Percentiles rank a stretch among this genome's conserved stretches.
These are phyloP conservation scores for Timema cristinae DNA, from an alignment of 2,888 invertebrate genomes.

Conservation along the genomic window DNA sequence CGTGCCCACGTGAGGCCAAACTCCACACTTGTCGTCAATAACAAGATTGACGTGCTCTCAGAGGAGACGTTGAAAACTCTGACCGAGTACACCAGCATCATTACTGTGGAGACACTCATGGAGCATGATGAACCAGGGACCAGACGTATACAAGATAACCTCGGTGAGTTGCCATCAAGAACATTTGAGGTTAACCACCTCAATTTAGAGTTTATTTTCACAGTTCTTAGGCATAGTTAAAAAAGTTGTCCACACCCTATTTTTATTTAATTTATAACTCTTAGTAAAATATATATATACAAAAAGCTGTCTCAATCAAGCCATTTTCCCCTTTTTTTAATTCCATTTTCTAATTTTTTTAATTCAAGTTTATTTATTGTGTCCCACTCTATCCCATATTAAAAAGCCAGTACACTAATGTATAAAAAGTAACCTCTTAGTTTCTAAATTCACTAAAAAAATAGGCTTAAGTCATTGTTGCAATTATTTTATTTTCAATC, in stretches of 20 bases:
- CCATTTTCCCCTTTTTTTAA: too few relatives aligned
- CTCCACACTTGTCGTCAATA: constrained; percentile 46
- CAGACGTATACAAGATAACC: constrained; percentile 44
- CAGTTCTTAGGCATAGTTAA: background rate
- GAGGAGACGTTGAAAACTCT: constrained; percentile 42
- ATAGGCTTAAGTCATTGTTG: too few relatives aligned
- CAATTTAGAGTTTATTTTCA: background rate
- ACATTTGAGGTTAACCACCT: background rate
- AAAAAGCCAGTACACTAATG: too few relatives aligned
- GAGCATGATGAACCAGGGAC: constrained; percentile 46
- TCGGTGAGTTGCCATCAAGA: constrained; percentile 40
- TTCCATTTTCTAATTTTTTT: too few relatives aligned
- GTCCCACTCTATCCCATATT: too few relatives aligned
- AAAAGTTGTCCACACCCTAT: too few relatives aligned
- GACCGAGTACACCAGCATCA: constrained; percentile 40
- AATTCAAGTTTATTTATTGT: too few relatives aligned
- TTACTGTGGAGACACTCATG: constrained; percentile 46
- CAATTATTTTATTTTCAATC: too few relatives aligned
- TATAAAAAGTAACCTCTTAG: too few relatives aligned
- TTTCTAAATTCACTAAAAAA: too few relatives aligned
- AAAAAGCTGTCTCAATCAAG: too few relatives aligned
- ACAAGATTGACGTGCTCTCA: constrained; percentile 42
- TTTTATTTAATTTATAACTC: constrained; percentile 22
- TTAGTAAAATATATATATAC: too few relatives aligned
- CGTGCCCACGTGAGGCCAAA: constrained; percentile 42